These are phyloP conservation scores for Clepsis dumicolana DNA, from an alignment of 2,888 invertebrate genomes.

Conservation along the genomic window DNA sequence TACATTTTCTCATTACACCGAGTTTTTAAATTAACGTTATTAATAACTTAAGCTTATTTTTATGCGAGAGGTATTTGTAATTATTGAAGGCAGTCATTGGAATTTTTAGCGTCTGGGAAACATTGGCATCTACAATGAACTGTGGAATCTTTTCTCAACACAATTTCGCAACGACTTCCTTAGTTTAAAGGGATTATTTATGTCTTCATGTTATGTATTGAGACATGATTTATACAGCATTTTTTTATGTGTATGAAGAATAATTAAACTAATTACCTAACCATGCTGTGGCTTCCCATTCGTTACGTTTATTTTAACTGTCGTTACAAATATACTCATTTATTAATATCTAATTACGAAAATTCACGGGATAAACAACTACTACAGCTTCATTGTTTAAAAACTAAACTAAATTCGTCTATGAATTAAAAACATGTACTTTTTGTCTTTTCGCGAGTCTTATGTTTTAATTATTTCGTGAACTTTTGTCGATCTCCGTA, in stretches of 20 bases:
- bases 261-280: no score
- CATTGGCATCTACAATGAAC: no score
- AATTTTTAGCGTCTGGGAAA: not conserved
- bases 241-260: no score
- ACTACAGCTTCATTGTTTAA: not conserved
- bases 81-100: not conserved
- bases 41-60: constrained; percentile 1
- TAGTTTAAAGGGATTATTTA: no score
- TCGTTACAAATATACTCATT: not conserved
- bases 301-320: constrained; percentile 1
- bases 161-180: no score
- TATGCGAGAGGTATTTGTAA: not conserved
- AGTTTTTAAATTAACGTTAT: constrained; percentile 5
- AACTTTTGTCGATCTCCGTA: not conserved
- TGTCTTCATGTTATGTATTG: no score
- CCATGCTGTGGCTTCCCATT: not conserved
- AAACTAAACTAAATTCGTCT: no score
- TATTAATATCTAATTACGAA: not conserved
- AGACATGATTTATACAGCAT: no score
- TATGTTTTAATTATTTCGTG: not conserved
- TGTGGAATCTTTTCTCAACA: no score
- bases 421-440: no score
- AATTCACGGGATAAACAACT: constrained; percentile 20
- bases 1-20: constrained; percentile 20
- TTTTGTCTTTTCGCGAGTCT: not conserved